Percentiles rank a stretch among this genome's conserved stretches.
phyloP scores from a whole-genome alignment of 2,888 invertebrate species.

The Carpatolechia fugitivella region DNA sequence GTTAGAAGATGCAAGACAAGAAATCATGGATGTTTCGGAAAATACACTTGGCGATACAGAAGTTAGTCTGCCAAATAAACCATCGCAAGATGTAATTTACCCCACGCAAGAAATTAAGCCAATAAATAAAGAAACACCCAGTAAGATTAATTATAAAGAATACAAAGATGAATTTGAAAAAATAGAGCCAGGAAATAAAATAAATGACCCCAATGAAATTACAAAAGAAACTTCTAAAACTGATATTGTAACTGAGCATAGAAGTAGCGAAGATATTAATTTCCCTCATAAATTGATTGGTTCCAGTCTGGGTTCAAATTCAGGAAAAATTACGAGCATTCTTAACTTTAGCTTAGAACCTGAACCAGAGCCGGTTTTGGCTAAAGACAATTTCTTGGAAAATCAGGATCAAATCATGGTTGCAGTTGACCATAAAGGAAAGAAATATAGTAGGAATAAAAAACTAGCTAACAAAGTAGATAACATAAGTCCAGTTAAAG shows the following conservation, averaged over 20 bases:
- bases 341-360: not conserved
- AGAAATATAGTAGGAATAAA: slow-evolving; percentile 1
- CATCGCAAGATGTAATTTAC: slow-evolving; percentile 46
- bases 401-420: not conserved
- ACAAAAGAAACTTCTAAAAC: not conserved
- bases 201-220: not conserved
- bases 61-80: slow-evolving; percentile 12
- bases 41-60: slow-evolving; percentile 23
- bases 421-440: not conserved
- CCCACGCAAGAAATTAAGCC: slow-evolving; percentile 60
- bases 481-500: not conserved
- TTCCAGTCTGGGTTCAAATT: not conserved
- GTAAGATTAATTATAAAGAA: slow-evolving; percentile 15
- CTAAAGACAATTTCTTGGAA: not conserved
- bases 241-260: not conserved
- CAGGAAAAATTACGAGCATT: not conserved
- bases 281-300: not conserved
- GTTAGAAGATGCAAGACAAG: slow-evolving; percentile 22
- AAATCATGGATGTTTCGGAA: slow-evolving; percentile 18
- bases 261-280: not conserved
- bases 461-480: not conserved
- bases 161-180: not conserved
- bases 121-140: slow-evolving; percentile 35
- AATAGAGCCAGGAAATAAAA: not conserved
- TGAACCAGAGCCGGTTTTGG: not conserved